Evolutionary conservation across 2,113 vertebrate species (phyloP).

Genomic region (Paracanthobrama guichenoti): DNA sequence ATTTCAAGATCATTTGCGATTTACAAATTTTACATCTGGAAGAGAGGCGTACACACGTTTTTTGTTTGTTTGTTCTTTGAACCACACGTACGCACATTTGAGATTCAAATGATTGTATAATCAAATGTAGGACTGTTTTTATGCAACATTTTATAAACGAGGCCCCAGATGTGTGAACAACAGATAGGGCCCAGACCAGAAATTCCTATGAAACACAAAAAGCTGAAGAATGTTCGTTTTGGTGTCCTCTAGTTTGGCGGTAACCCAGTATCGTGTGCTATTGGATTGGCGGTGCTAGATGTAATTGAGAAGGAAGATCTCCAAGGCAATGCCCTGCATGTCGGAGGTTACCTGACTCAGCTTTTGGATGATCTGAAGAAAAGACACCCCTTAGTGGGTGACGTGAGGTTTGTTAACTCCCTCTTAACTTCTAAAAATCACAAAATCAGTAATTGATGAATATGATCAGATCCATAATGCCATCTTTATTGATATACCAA

Average conservation of each 20-base stretch:
- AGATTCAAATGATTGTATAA: too few species aligned
- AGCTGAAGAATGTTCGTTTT: not conserved
- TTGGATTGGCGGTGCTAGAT: conserved; percentile 89
- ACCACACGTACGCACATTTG: too few species aligned
- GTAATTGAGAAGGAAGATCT: conserved; percentile 91
- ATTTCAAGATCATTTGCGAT: too few species aligned
- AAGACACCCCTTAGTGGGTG: conserved; percentile 88
- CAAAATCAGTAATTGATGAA: not conserved
- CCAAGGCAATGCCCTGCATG: conserved; percentile 82
- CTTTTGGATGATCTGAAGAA: conserved; percentile 82
- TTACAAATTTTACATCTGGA: too few species aligned
- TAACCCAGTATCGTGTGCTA: conserved; percentile 94
- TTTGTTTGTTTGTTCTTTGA: too few species aligned
- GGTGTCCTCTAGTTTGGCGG: conserved; percentile 86
- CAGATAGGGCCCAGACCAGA: not conserved
- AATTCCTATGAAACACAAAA: not conserved
- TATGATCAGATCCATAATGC: too few species aligned
- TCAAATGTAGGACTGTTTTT: too few species aligned
- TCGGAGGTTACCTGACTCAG: conserved; percentile 81
- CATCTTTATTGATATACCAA: not conserved
- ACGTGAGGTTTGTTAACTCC: conserved; percentile 78
- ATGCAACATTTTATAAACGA: too few species aligned
- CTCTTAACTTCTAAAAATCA: conserved; percentile 3
- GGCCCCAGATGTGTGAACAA: not conserved
- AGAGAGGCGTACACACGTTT: too few species aligned